Base-by-base conservation (phyloP, 2,113 vertebrate species). In the Sakesphorus luctuosus region DNA sequence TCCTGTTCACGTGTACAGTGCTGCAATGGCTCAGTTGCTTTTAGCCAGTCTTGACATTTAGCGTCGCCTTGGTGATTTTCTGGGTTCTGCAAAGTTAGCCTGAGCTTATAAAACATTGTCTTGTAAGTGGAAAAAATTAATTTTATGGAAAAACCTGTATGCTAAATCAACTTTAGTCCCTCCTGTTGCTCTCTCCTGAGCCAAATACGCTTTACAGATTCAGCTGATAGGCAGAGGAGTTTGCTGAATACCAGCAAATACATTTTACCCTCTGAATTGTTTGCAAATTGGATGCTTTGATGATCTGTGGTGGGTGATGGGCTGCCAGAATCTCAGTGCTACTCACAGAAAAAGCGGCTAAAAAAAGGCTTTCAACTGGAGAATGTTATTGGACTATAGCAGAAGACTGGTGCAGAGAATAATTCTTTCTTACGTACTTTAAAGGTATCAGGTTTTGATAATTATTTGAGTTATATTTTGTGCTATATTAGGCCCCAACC, bases 31-130 rank as follows among this genome's bases (percentile, higher is more conserved):
- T 96, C n/a, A 6, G 12, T 76, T 86, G 81, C 94, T 96, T 28
- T 91, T 12, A 96, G 93, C 94, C 89, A 84, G 33, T 36, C 84
- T 59, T 96, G 96, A 90, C 96, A 96, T 96, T 97, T 94, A 84
- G 68, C 58, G 66, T 97, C 95, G 71, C 96, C 93, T 96, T 96
- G 96, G 96, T 94, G 96, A 97, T 94, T 84, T 73, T 20, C 91
- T 88, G 90, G 31, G 73, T 14, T 94, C 91, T 91, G 87, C 72
- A 90, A 97, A 96, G 95, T 95, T 93, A 95, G 89, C 73, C 87
- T 59, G 67, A 80, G 93, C 74, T 90, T 67, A 35, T 23, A 86
- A 94, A 93, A 82, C 82, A 50, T 56, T 52, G 46, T 66, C 77
- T 82, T 79, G 68, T 68, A 89, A 47, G 43, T 46, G 50, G 63